Evolutionary conservation across 1,140 invertebrate genomes (phyloP).

Genomic region (Calliphora vicina): DNA sequence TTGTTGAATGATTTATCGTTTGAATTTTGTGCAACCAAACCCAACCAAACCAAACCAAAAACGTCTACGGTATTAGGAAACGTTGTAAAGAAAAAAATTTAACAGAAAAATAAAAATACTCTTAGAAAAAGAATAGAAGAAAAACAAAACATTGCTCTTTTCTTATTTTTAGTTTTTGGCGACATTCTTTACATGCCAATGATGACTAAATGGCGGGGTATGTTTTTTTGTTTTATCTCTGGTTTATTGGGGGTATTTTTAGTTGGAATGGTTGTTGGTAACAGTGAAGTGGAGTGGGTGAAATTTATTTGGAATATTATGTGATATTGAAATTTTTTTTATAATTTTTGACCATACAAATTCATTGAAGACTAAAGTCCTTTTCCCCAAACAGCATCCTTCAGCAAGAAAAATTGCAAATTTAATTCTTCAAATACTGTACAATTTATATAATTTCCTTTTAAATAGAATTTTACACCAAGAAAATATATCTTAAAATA

Average conservation of each 20-base stretch:
- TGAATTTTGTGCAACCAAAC: background rate
- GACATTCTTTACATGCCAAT: slow-evolving; percentile 16
- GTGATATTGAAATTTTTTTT: too few relatives aligned
- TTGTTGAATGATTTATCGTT: slow-evolving; percentile 6
- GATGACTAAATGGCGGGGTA: background rate
- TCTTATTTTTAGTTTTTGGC: background rate
- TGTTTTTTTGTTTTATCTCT: background rate
- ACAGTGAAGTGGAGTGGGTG: too few relatives aligned
- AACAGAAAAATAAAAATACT: background rate
- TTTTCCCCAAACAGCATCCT: too few relatives aligned
- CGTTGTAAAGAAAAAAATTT: background rate
- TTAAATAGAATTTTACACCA: too few relatives aligned
- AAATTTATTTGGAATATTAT: too few relatives aligned
- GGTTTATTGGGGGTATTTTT: background rate
- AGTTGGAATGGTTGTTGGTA: background rate
- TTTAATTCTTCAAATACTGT: too few relatives aligned
- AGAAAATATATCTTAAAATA: too few relatives aligned
- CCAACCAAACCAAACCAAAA: background rate
- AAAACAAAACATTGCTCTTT: background rate
- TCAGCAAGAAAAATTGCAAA: too few relatives aligned
- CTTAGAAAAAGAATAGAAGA: background rate
- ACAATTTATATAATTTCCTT: too few relatives aligned
- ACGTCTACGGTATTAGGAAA: slow-evolving; percentile 6
- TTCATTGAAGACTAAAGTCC: too few relatives aligned
- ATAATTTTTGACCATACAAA: too few relatives aligned